A percentile compares a stretch with the other conserved stretches of the same genome.
Evolutionary conservation across 1,140 invertebrate genomes (phyloP).

Genomic region (Cydia pomonella): DNA sequence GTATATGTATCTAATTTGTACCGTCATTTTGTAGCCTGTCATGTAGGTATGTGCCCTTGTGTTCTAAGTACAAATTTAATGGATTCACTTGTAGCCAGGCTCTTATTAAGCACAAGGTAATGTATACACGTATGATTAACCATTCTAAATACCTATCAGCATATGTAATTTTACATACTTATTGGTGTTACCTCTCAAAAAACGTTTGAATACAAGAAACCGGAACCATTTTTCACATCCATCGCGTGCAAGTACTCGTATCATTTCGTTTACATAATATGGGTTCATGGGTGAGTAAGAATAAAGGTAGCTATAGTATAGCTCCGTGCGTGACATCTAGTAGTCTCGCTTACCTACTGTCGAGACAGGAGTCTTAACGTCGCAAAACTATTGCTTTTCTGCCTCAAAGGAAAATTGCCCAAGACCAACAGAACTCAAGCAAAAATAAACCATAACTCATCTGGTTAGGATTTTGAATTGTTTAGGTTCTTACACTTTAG

Average conservation of each 20-base stretch:
- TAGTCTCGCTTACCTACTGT: slow-evolving; percentile 62
- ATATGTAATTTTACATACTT: too few species aligned
- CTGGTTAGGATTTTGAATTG: not conserved
- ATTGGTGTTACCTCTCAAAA: not conserved
- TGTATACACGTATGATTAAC: too few species aligned
- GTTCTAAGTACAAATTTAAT: too few species aligned
- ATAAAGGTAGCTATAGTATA: slow-evolving; percentile 32
- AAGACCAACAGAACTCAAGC: not conserved
- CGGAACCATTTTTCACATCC: not conserved
- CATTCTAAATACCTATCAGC: too few species aligned
- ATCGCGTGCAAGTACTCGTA: not conserved
- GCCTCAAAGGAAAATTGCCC: not conserved
- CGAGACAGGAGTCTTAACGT: slow-evolving; percentile 56
- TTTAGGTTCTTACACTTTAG: not conserved
- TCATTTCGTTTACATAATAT: not conserved
- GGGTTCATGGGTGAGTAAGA: not conserved
- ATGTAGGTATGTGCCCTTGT: too few species aligned
- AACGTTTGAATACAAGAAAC: not conserved
- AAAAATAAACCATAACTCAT: not conserved
- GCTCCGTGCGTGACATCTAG: slow-evolving; percentile 66
- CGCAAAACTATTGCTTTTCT: slow-evolving; percentile 47
- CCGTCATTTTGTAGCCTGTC: too few species aligned
- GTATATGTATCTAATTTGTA: too few species aligned
- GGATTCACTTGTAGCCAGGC: too few species aligned
- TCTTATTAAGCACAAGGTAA: too few species aligned